Evolutionary conservation across 2,797 vertebrate species (phyloP).

Genomic region (Thripadectes ignobilis): DNA sequence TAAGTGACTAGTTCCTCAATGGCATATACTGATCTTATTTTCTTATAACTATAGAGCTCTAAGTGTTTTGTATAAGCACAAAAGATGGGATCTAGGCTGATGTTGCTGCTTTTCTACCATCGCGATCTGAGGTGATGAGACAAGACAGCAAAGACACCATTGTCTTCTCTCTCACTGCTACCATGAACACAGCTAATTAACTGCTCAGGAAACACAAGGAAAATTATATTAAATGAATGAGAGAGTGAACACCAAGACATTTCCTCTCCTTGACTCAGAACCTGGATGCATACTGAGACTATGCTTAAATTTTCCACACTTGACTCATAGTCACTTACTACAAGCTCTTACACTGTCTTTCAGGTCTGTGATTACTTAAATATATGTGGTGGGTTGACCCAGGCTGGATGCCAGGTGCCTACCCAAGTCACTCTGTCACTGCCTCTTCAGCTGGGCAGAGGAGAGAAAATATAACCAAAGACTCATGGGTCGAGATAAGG

Average conservation of each 20-base stretch:
- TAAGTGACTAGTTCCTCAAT: background rate
- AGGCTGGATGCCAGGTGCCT: background rate
- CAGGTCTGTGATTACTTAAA: background rate
- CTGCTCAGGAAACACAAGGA: background rate
- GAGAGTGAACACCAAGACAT: background rate
- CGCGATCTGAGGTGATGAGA: background rate
- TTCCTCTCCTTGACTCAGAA: background rate
- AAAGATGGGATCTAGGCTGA: background rate
- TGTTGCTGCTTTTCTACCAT: background rate
- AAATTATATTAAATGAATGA: background rate
- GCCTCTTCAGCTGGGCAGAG: background rate
- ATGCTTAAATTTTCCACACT: background rate
- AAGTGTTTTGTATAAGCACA: background rate
- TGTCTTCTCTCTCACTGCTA: background rate
- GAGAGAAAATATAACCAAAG: background rate
- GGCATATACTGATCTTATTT: background rate
- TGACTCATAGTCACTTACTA: background rate
- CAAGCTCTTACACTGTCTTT: background rate
- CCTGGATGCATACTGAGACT: background rate
- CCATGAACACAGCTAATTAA: background rate
- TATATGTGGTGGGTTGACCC: background rate
- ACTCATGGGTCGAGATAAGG: fast-evolving
- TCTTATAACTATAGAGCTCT: background rate
- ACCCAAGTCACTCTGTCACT: background rate
- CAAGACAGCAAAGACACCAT: background rate